Evolutionary conservation across 2,797 vertebrate genomes (phyloP).

Genomic region (Syngnathus rostellatus): DNA sequence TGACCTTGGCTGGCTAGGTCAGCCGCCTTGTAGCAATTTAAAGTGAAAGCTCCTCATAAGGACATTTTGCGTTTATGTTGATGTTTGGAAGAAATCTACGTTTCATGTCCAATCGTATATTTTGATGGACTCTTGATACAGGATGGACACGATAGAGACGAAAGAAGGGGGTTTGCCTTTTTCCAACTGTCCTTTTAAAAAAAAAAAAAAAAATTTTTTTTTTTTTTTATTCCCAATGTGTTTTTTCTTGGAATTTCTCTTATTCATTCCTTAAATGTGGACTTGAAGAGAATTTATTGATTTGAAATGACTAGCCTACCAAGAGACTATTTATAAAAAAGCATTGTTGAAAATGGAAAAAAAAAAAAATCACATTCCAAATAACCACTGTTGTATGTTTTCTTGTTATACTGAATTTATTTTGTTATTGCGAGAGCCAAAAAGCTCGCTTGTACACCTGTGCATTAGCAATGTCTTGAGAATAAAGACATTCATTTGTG

Average conservation of each 20-base stretch:
- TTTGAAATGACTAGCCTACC: constrained; percentile 62
- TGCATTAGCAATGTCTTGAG: constrained; percentile 71
- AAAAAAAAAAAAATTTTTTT: constrained; percentile 36
- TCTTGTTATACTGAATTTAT: constrained; percentile 58
- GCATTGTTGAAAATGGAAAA: constrained; percentile 51
- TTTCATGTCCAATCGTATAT: constrained; percentile 38
- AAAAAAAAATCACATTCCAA: constrained; percentile 69
- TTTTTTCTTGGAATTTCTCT: constrained; percentile 40
- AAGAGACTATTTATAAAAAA: constrained; percentile 73
- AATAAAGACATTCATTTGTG: constrained; percentile 71
- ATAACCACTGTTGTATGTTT: constrained; percentile 60
- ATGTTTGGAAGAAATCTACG: constrained; percentile 26
- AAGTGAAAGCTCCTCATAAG: constrained; percentile 25
- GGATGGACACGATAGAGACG: constrained; percentile 40
- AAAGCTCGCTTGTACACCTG: constrained; percentile 57
- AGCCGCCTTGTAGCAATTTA: constrained; percentile 47
- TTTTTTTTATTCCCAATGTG: constrained; percentile 24
- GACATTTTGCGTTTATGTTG: constrained; percentile 41
- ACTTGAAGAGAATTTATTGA: constrained; percentile 57
- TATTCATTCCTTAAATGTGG: constrained; percentile 49
- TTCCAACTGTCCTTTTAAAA: constrained; percentile 34
- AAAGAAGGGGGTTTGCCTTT: constrained; percentile 58
- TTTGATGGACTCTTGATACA: constrained; percentile 39
- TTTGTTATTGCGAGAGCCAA: constrained; percentile 66
- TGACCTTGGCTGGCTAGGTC: constrained; percentile 48